These are phyloP conservation scores for Lordiphosa mommai DNA, from an alignment of 1,140 invertebrate species.

Conservation along the genomic window DNA sequence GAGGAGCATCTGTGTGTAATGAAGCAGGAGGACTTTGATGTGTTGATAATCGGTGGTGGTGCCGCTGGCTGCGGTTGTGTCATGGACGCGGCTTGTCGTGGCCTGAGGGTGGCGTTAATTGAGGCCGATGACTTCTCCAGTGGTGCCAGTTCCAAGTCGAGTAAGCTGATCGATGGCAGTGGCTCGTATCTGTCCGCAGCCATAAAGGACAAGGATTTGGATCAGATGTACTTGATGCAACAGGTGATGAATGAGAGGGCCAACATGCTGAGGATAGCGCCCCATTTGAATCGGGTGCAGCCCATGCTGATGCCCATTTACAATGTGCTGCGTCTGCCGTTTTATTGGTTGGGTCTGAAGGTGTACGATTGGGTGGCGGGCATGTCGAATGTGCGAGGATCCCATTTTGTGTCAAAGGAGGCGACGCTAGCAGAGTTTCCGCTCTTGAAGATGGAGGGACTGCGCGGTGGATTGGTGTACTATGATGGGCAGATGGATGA, in stretches of 20 bases:
- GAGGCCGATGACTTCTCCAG: conserved; percentile 46
- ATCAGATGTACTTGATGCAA: conserved; percentile 38
- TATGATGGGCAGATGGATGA: conserved; percentile 58
- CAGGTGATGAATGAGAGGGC: conserved; percentile 43
- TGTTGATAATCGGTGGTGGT: conserved; percentile 96
- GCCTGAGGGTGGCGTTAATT: conserved; percentile 48
- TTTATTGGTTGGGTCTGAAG: conserved; percentile 49
- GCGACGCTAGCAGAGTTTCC: conserved; percentile 45
- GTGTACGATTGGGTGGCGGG: conserved; percentile 51
- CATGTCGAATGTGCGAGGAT: conserved; percentile 36
- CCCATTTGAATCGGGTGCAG: conserved; percentile 52
- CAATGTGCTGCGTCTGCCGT: conserved; percentile 26
- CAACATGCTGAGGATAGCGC: conserved; percentile 47
- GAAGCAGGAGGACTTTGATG: conserved; percentile 85
- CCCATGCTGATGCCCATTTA: conserved; percentile 61
- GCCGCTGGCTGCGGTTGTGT: conserved; percentile 93
- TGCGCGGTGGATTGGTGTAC: conserved; percentile 51
- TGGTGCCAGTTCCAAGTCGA: conserved; percentile 48
- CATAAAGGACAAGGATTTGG: conserved; percentile 24
- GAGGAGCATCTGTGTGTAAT: conserved; percentile 30
- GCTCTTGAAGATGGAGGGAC: conserved; percentile 23
- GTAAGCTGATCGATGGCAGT: conserved; percentile 49
- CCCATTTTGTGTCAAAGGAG: conserved; percentile 31
- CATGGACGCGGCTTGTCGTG: conserved; percentile 42
- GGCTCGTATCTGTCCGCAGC: conserved; percentile 25